These are phyloP conservation scores for Acleris sparsana DNA, from an alignment of 2,888 invertebrate species.

Conservation along the genomic window DNA sequence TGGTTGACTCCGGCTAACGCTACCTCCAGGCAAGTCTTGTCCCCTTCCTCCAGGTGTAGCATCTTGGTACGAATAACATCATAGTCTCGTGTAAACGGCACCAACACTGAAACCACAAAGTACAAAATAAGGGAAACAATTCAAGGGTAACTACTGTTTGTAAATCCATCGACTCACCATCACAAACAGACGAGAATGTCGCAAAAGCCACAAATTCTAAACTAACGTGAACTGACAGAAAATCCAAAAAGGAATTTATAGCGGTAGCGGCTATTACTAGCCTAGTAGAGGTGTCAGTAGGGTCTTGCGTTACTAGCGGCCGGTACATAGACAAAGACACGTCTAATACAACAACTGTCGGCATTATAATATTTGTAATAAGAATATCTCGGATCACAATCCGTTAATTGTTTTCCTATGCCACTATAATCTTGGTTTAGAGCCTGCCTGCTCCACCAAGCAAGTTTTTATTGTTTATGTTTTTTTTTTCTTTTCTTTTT, in stretches of 20 bases:
- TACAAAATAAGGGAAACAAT: neutral
- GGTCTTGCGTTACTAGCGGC: slow-evolving; percentile 66
- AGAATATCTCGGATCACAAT: neutral
- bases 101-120: slow-evolving; percentile 80
- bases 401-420: no score
- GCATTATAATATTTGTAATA: slow-evolving; percentile 55
- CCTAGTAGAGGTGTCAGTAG: slow-evolving; percentile 68
- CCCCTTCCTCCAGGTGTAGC: slow-evolving; percentile 90
- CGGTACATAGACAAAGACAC: slow-evolving; percentile 77
- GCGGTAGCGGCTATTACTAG: slow-evolving; percentile 67
- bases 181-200: slow-evolving; percentile 70
- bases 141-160: neutral
- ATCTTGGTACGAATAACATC: slow-evolving; percentile 90
- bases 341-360: slow-evolving; percentile 72
- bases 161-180: slow-evolving; percentile 58
- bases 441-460: no score
- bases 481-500: no score
- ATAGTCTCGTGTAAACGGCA: slow-evolving; percentile 95
- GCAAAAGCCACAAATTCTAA: slow-evolving; percentile 74
- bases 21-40: slow-evolving; percentile 92
- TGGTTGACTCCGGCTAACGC: slow-evolving; percentile 91
- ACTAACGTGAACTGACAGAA: slow-evolving; percentile 68
- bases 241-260: slow-evolving; percentile 74
- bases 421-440: no score
- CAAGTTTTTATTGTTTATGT: no score